Conservation (phyloP, 2,888 invertebrate genomes). For the Rhimphoctona megacephalus region DNA sequence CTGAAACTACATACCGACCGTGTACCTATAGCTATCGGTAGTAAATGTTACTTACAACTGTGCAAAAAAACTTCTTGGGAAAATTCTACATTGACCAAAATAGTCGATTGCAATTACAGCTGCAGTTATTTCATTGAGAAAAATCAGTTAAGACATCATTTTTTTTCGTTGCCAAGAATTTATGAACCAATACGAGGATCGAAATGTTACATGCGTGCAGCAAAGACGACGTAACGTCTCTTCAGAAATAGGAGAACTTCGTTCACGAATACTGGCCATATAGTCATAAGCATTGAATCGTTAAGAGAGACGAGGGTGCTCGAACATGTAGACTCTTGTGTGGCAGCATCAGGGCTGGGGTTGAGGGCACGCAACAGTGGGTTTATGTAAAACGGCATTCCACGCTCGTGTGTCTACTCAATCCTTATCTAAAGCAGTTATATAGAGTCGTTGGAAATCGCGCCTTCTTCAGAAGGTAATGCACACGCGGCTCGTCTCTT, state of each 20-base stretch:
- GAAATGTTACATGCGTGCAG: slow-evolving; percentile 14
- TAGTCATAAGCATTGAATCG: slow-evolving; percentile 36
- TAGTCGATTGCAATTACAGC: no score
- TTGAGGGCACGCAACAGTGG: slow-evolving; percentile 67
- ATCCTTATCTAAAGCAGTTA: slow-evolving; percentile 81
- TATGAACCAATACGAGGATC: not conserved
- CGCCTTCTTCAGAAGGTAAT: slow-evolving; percentile 82
- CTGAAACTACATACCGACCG: no score
- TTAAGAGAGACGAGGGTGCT: slow-evolving; percentile 12
- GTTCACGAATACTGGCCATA: slow-evolving; percentile 22
- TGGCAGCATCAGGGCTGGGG: slow-evolving; percentile 54
- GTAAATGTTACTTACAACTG: no score
- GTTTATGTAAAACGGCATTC: slow-evolving; percentile 80
- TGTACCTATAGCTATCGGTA: no score
- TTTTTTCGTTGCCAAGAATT: not conserved
- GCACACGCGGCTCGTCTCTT: slow-evolving; percentile 71
- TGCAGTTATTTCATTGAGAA: no score
- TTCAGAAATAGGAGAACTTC: slow-evolving; percentile 6
- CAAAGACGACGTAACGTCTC: not conserved
- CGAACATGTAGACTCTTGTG: slow-evolving; percentile 32
- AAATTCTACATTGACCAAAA: no score
- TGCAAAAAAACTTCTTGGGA: no score
- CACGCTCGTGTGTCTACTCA: slow-evolving; percentile 78
- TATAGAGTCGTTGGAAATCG: slow-evolving; percentile 80
- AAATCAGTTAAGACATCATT: no score